These are phyloP conservation scores for Watsonalla binaria DNA, from an alignment of 2,888 invertebrate genomes.

Conservation along the genomic window DNA sequence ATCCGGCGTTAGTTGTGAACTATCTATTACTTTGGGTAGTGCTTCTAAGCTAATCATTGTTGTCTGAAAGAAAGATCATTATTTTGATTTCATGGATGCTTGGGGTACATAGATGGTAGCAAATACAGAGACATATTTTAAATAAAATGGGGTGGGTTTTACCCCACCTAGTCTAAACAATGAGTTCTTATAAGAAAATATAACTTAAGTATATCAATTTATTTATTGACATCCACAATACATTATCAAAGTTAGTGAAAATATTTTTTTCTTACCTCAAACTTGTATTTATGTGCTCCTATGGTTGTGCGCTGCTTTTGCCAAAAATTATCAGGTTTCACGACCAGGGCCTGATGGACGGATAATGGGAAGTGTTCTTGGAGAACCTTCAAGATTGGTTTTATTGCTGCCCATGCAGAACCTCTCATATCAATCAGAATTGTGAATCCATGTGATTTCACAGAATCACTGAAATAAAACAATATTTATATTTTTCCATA, in stretches of 20 bases:
- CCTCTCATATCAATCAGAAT: constrained; percentile 99
- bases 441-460: constrained; percentile 93
- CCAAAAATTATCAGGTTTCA: constrained; percentile 99
- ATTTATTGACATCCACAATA: too few species aligned
- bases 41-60: constrained; percentile 97
- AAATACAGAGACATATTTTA: too few species aligned
- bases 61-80: constrained; percentile 81
- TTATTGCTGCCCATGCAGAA: constrained; percentile 96
- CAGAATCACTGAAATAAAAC: constrained; percentile 86
- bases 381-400: constrained; percentile 97
- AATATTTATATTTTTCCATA: background rate
- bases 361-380: constrained; percentile 97
- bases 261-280: constrained; percentile 84
- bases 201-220: too few species aligned
- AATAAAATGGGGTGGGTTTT: too few species aligned
- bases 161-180: too few species aligned
- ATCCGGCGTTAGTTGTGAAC: constrained; percentile 94
- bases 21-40: constrained; percentile 94
- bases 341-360: constrained; percentile 96
- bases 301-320: constrained; percentile 98
- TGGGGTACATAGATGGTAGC: too few species aligned
- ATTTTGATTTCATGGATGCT: too few species aligned
- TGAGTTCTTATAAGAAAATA: too few species aligned
- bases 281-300: constrained; percentile 98
- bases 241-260: background rate